Base-by-base conservation (phyloP, 2,888 invertebrate genomes). In the Smittia aterrima region DNA sequence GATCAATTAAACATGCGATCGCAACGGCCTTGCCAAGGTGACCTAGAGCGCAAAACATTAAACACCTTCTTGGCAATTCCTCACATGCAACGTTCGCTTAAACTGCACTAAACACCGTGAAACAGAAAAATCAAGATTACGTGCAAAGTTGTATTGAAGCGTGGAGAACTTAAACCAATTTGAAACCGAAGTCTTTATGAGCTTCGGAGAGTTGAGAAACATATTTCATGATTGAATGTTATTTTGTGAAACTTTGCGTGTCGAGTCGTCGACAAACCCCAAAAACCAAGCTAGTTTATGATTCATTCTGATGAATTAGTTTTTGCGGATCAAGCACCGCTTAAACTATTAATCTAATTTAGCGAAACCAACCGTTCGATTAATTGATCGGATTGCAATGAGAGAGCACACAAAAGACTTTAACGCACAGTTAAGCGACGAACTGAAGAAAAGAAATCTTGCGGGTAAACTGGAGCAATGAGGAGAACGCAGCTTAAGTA, bases 391-490 rank as follows among this genome's bases (percentile, higher is more conserved):
- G 16, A 47, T n/a, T n/a, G 47, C 47, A n/a, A 6, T 47, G 47
- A 47, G n/a, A n/a, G 47, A 13, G 11, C 47, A 47, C 4, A 47
- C 47, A 16, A 13, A 47, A 47, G 47, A 47, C 13, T 47, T 47
- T 4, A 47, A n/a, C 47, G 16, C 47, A 11, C 47, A 16, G n/a
- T 47, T 47, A 47, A n/a, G 47, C 47, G 16, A 47, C 47, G 47
- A 47, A 47, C 3, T 47, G 47, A n/a, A n/a, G 47, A n/a, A 47
- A 6, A 47, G 47, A 47, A 47, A 47, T 47, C 47, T 47, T 47
- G 47, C n/a, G 47, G 47, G n/a, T 47, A 3, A 58, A 58, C 3
- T 58, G 22, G 58, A 58, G 58, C 58, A 58, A n/a, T 22, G 58
- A 22, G n/a, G 22, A 58, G 22, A 58, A 58, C 7, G 47, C 13